These are phyloP conservation scores for Ascidia mentula DNA, from an alignment of 23 tunicate species.

Conservation along the genomic window DNA sequence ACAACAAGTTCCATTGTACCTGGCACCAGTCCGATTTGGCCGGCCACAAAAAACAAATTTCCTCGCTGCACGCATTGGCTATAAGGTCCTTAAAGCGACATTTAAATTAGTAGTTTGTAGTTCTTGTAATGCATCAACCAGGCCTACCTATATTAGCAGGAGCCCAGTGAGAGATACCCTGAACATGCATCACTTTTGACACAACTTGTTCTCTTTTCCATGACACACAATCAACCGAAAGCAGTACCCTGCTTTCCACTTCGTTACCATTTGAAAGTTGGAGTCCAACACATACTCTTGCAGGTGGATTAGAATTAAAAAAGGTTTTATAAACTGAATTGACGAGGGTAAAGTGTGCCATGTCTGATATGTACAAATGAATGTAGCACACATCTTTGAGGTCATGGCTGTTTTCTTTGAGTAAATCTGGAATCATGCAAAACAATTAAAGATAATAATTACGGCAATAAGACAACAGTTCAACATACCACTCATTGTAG, in stretches of 20 bases:
- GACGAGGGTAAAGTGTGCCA: constrained; percentile 49
- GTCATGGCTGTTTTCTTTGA: constrained; percentile 23
- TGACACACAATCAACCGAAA: constrained; percentile 51
- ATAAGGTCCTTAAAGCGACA: constrained; percentile 63
- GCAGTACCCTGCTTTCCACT: constrained; percentile 1
- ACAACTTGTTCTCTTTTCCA: not conserved
- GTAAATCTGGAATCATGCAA: constrained; percentile 17
- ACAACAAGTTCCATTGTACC: constrained; percentile 54
- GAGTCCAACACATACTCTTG: constrained; percentile 67
- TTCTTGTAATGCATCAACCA: not conserved
- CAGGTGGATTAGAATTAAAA: constrained; percentile 65
- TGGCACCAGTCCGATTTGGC: constrained; percentile 84
- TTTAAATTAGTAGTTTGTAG: not conserved
- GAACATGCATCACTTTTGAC: constrained; percentile 74
- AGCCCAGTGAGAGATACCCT: constrained; percentile 92
- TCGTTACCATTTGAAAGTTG: not conserved
- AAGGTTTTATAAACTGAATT: constrained; percentile 59
- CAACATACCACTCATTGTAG: constrained; percentile 10
- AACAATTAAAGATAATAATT: not conserved
- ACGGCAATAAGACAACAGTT: not conserved
- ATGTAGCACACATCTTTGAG: constrained; percentile 29
- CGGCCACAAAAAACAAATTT: constrained; percentile 54
- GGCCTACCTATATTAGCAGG: constrained; percentile 80
- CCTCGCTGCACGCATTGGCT: constrained; percentile 59
- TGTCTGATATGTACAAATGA: constrained; percentile 51